Base-by-base conservation (phyloP, 2,888 invertebrate species). In the Fragum fragum region DNA sequence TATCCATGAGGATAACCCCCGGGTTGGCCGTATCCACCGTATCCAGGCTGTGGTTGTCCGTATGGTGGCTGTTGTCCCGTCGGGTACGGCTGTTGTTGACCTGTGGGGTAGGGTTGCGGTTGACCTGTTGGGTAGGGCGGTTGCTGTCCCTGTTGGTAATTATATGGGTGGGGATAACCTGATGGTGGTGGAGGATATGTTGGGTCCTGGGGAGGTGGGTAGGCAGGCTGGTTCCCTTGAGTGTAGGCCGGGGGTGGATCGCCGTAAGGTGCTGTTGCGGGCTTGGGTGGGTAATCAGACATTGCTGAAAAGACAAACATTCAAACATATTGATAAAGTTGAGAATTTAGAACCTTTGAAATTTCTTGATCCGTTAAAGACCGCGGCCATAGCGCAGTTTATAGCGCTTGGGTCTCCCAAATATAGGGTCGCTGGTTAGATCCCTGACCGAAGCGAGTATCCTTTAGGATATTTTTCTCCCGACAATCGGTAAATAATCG, bases 231-330 rank as follows among this genome's bases (percentile, higher is more conserved):
- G 7, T 59, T 59, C 16, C 76, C 82, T 5, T 59, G 55, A 0
- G 73, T 53, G 68, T 83, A 83, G 0, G 83, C 71, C 11, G 83
- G 83, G 3, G 83, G 83, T 5, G 83, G 78, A 42, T 84, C 83
- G 3, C 83, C 83, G 76, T 80, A 84, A n/a, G 76, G 72, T 5
- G 75, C 75, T 18, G 78, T 66, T 11, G 73, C 59, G 61, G 73
- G 47, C 47, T 47, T 47, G 2, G 66, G 66, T 66, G 66, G 66
- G 26, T 66, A 66, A 0, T 76, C 18, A 3, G 82, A 75, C 82
- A 82, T 82, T 29, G 39, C 78, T 82, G 72, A 57, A 76, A 76
- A 32, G 14, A n/a, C n/a, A n/a, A n/a, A n/a, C n/a, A n/a, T n/a
- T n/a, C n/a, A n/a, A n/a, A n/a, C n/a, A n/a, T n/a, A n/a, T n/a